phyloP scores from a whole-genome alignment of 2,113 vertebrate genomes.

The Talpa occidentalis region DNA sequence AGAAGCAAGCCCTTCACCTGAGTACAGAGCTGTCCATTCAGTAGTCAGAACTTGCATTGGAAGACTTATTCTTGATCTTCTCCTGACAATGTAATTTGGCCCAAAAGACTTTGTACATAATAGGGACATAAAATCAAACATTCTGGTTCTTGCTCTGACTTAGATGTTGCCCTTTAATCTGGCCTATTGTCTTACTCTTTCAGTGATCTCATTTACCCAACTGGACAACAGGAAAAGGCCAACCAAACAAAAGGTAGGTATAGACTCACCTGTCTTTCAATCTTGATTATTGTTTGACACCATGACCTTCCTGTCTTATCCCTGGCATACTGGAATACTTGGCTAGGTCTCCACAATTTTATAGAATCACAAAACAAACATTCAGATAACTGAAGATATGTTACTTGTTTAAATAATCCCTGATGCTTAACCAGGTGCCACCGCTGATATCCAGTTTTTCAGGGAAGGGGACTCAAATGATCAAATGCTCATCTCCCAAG shows the following conservation, averaged over 20 bases:
- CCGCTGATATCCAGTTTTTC: neutral
- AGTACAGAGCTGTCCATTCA: neutral
- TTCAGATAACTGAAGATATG: neutral
- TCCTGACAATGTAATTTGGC: slow-evolving; percentile 21
- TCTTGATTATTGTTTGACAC: neutral
- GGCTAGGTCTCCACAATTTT: neutral
- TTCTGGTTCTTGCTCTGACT: neutral
- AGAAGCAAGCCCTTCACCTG: neutral
- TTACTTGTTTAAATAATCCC: neutral
- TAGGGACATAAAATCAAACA: neutral
- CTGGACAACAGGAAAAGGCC: slow-evolving; percentile 5
- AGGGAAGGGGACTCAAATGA: neutral
- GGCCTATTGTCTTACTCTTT: neutral
- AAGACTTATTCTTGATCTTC: neutral
- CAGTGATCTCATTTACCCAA: neutral
- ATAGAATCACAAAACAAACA: slow-evolving; percentile 11
- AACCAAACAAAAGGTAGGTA: neutral
- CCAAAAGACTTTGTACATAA: neutral
- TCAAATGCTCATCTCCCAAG: neutral
- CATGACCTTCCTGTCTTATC: neutral
- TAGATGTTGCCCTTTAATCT: neutral
- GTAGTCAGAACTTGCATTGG: neutral
- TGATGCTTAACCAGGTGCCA: neutral
- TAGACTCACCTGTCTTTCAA: neutral
- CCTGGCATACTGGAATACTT: neutral